Evolutionary conservation across 2,888 invertebrate species (phyloP).

Genomic region (Amiota mariae): DNA sequence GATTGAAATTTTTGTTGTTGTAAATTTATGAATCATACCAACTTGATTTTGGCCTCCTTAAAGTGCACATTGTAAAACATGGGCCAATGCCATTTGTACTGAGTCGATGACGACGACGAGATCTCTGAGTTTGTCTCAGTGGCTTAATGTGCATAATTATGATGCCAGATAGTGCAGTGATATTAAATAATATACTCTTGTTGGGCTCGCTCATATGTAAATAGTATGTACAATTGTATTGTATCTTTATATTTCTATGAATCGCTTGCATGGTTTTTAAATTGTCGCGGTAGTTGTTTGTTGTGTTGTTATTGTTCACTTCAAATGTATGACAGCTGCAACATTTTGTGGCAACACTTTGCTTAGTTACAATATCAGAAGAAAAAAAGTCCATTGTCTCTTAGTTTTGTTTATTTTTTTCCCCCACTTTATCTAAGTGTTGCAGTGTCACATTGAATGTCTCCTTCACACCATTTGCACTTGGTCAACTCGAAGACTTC

Average conservation of each 20-base stretch:
- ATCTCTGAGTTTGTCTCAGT: background rate
- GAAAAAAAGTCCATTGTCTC: slow-evolving; percentile 33
- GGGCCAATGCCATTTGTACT: slow-evolving; percentile 34
- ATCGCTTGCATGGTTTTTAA: background rate
- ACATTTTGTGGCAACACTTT: slow-evolving; percentile 26
- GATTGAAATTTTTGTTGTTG: slow-evolving; percentile 35
- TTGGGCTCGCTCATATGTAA: background rate
- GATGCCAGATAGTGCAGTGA: slow-evolving; percentile 69
- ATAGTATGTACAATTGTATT: too few relatives aligned
- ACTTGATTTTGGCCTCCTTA: slow-evolving; percentile 21
- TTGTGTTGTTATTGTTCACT: background rate
- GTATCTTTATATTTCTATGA: background rate
- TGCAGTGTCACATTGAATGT: background rate
- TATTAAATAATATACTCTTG: slow-evolving; percentile 56
- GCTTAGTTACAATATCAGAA: background rate
- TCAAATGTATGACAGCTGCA: slow-evolving; percentile 59
- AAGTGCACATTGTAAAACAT: slow-evolving; percentile 1
- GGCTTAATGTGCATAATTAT: slow-evolving; percentile 63
- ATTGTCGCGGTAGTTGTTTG: background rate
- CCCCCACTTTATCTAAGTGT: too few relatives aligned
- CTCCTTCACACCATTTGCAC: slow-evolving; percentile 46
- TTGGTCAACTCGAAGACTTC: slow-evolving; percentile 55
- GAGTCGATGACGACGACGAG: slow-evolving; percentile 22
- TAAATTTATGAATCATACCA: slow-evolving; percentile 43
- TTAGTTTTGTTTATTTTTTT: slow-evolving; percentile 30